Evolutionary conservation across 2,888 invertebrate species (phyloP).

Genomic region (Sinohyriopsis cumingii): DNA sequence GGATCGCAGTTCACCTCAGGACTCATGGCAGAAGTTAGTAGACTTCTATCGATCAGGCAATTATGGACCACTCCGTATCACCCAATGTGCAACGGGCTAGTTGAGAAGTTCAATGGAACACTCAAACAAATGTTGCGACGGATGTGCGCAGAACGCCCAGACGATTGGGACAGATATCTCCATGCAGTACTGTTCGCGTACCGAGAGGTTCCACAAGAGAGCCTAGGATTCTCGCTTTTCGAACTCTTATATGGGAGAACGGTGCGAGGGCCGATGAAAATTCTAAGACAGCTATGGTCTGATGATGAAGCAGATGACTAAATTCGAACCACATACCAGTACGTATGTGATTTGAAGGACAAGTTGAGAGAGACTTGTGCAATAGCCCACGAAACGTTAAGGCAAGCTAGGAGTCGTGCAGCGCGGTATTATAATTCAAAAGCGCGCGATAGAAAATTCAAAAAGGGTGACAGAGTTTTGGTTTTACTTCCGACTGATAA

Average conservation of each 20-base stretch:
- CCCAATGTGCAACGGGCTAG: conserved; percentile 31
- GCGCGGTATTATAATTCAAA: too few species aligned
- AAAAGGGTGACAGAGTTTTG: too few species aligned
- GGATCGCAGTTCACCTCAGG: conserved; percentile 37
- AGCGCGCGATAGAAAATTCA: too few species aligned
- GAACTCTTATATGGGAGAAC: conserved; percentile 8
- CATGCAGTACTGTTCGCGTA: conserved; percentile 34
- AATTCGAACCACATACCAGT: too few species aligned
- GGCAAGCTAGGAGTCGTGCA: too few species aligned
- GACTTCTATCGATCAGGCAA: conserved; percentile 25
- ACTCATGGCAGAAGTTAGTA: conserved; percentile 33
- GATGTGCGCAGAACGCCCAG: conserved; percentile 24
- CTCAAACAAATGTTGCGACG: conserved; percentile 37
- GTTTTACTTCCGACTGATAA: too few species aligned
- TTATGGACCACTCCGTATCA: conserved; percentile 33
- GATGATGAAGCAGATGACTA: too few species aligned
- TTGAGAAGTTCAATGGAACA: conserved; percentile 39
- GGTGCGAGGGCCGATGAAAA: background rate
- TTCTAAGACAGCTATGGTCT: too few species aligned
- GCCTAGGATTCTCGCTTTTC: conserved; percentile 30
- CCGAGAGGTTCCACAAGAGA: conserved; percentile 33
- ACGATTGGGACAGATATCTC: conserved; percentile 41
- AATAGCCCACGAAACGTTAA: too few species aligned
- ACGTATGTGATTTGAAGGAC: too few species aligned
- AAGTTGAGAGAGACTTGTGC: too few species aligned